phyloP scores from a whole-genome alignment of 2,888 invertebrate genomes.

The Drosophila limbata region DNA sequence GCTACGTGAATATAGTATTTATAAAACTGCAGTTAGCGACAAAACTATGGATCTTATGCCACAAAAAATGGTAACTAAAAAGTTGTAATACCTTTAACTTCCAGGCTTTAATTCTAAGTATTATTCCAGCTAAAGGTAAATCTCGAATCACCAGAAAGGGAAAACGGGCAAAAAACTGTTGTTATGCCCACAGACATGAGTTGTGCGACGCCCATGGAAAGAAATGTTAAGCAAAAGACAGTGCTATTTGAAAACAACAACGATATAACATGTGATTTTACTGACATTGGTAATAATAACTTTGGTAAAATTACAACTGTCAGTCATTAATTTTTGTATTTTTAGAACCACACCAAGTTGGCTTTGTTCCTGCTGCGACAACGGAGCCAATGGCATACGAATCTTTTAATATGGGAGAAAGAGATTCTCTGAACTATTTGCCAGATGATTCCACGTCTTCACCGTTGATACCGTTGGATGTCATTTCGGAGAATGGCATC shows the following conservation, averaged over 20 bases:
- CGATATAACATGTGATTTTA: conserved; percentile 45
- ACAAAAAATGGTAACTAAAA: conserved; percentile 16
- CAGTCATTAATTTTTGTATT: neutral
- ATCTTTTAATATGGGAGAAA: conserved; percentile 24
- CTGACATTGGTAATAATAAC: conserved; percentile 36
- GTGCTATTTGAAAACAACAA: conserved; percentile 28
- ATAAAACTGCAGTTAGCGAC: conserved; percentile 33
- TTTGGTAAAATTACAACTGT: neutral
- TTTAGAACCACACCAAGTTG: conserved; percentile 27
- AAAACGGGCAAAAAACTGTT: conserved; percentile 6
- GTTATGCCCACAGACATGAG: conserved; percentile 20
- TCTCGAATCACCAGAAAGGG: neutral
- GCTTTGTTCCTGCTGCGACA: neutral
- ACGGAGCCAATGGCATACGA: neutral
- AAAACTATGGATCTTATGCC: conserved; percentile 63
- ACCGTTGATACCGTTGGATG: conserved; percentile 66
- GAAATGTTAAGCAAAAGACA: conserved; percentile 26
- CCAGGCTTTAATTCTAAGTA: neutral
- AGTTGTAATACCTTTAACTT: neutral
- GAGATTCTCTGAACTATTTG: conserved; percentile 30
- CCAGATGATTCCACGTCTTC: conserved; percentile 49
- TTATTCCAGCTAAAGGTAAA: conserved; percentile 29
- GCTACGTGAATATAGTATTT: conserved; percentile 40
- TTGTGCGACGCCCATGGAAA: neutral
- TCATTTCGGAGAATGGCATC: conserved; percentile 50